Evolutionary conservation across 2,797 vertebrate species (phyloP), one percentile per base, ranked within the genome.

Genomic region (Lates japonicus): DNA sequence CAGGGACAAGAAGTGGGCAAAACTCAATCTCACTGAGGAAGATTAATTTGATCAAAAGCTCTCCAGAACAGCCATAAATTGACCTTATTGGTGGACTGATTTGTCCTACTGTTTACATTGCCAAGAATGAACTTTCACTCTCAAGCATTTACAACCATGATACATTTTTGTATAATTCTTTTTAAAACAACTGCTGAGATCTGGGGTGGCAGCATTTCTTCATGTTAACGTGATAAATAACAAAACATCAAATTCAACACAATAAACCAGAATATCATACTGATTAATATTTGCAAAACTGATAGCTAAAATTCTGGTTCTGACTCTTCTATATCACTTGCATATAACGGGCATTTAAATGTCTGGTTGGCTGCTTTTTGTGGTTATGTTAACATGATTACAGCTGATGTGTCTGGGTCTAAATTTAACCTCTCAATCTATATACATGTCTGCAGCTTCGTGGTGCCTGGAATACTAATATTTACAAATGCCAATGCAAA

Each of bases 391-490:
- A 75, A 85, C 85, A n/a, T 84, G 86, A 90, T 81, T 87, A 89
- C 54, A 78, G 70, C 76, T 74, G 87, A 92, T 80, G 87, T 77
- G 90, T 91, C 88, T 90, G 80, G 83, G 78, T 88, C 88, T 83
- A 82, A 90, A 87, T 71, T 81, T 95, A 89, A 94, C 94, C 93
- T 90, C 67, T 88, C 76, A 82, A 87, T 88, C 88, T 78, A 90
- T 88, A 91, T n/a, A n/a, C 86, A 70, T 48, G 88, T 92, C 90
- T 88, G 85, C 88, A 37, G 59, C 81, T 76, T 71, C 63, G 78
- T 60, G 76, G 87, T 93, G 94, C 67, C 72, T 78, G 61, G 94
- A 95, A 95, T 95, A 90, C 90, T 92, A 95, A 95, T 94, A 76
- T 76, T 83, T n/a, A 80, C 58, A 82, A 90, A 91, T 87, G 79